These are phyloP conservation scores for Pogonocichla stellata DNA, from an alignment of 2,113 vertebrate genomes.

Conservation along the genomic window DNA sequence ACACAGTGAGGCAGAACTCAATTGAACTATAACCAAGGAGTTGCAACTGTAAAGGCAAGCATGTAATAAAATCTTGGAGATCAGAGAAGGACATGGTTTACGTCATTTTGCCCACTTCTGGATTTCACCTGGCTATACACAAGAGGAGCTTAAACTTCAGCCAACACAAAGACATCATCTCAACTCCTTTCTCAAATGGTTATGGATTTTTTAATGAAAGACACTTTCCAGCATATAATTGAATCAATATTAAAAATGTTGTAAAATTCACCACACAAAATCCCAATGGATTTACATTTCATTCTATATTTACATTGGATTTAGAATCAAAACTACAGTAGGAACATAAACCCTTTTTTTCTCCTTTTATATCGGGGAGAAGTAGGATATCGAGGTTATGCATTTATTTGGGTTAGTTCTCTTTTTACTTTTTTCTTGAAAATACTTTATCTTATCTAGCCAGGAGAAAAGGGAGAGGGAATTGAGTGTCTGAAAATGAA, in stretches of 20 bases:
- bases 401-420: slow-evolving; percentile 26
- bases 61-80: not conserved
- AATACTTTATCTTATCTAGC: slow-evolving; percentile 40
- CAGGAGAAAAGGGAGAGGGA: not conserved
- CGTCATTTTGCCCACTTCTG: not conserved
- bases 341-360: not conserved
- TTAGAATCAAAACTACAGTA: slow-evolving; percentile 21
- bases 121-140: not conserved
- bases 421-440: not conserved
- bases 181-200: not conserved
- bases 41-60: not conserved
- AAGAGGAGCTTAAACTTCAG: not conserved
- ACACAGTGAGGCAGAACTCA: slow-evolving; percentile 9
- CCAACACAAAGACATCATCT: not conserved
- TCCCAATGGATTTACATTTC: slow-evolving; percentile 5
- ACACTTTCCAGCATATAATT: not conserved
- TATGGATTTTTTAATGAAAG: slow-evolving; percentile 30
- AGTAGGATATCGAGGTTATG: not conserved
- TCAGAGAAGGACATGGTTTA: not conserved
- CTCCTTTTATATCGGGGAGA: not conserved
- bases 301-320: slow-evolving; percentile 37
- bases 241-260: slow-evolving; percentile 41
- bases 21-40: slow-evolving; percentile 26
- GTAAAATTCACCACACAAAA: slow-evolving; percentile 15
- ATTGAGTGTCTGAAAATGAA: slow-evolving; percentile 22